These are phyloP conservation scores for Adelges cooleyi DNA, from an alignment of 1,140 invertebrate species.

Conservation along the genomic window DNA sequence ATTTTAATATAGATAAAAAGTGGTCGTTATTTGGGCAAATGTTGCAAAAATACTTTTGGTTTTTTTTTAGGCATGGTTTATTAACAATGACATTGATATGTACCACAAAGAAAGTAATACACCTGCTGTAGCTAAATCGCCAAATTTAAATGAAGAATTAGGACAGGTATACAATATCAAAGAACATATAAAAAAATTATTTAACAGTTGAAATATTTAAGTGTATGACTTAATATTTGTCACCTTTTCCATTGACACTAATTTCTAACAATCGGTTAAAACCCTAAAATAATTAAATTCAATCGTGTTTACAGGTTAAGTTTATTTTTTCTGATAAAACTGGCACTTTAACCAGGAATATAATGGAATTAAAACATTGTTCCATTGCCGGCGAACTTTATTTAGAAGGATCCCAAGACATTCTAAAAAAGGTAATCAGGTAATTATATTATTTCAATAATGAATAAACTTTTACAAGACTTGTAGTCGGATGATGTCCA, in stretches of 20 bases:
- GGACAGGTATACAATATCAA: conserved; percentile 75
- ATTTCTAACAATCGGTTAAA: too few relatives aligned
- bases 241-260: too few relatives aligned
- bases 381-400: conserved; percentile 68
- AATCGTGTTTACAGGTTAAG: conserved; percentile 50
- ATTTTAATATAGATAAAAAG: too few relatives aligned
- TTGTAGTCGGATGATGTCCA: too few relatives aligned
- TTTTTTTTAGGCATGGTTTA: conserved; percentile 71
- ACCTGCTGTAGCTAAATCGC: conserved; percentile 93
- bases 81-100: conserved; percentile 95
- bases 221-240: too few relatives aligned
- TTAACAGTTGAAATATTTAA: too few relatives aligned
- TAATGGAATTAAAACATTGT: conserved; percentile 86
- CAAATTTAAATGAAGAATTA: conserved; percentile 97
- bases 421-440: conserved; percentile 15
- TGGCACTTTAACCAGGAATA: conserved; percentile 93
- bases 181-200: too few relatives aligned
- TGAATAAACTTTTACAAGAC: too few relatives aligned
- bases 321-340: conserved; percentile 98
- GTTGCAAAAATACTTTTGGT: too few relatives aligned
- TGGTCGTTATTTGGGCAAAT: too few relatives aligned
- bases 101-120: conserved; percentile 86
- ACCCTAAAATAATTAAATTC: too few relatives aligned
- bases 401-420: neutral
- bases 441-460: too few relatives aligned